Percentiles rank a stretch among this genome's conserved stretches.
Evolutionary conservation across 2,888 invertebrate genomes (phyloP).

Genomic region (Pandemis heparana): DNA sequence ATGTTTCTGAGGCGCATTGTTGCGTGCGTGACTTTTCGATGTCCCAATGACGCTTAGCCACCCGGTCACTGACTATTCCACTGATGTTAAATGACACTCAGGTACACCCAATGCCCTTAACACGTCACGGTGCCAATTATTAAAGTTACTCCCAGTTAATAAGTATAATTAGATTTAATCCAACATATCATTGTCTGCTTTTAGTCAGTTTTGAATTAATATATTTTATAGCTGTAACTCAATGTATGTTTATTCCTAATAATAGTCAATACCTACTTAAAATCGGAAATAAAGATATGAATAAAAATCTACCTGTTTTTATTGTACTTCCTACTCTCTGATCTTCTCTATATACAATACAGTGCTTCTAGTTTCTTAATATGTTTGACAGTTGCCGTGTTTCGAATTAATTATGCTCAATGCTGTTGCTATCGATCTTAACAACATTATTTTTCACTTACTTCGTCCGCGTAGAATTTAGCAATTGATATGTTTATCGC

Average conservation of each 20-base stretch:
- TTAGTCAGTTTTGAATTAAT: slow-evolving; percentile 56
- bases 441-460: too few relatives aligned
- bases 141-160: slow-evolving; percentile 53
- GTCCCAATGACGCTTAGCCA: not conserved
- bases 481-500: too few relatives aligned
- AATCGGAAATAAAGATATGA: slow-evolving; percentile 58
- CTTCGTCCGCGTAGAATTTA: too few relatives aligned
- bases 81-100: not conserved
- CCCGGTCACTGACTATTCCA: not conserved
- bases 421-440: too few relatives aligned
- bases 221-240: slow-evolving; percentile 58
- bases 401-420: too few relatives aligned
- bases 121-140: slow-evolving; percentile 68
- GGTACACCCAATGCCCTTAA: slow-evolving; percentile 43
- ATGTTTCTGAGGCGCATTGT: not conserved
- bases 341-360: too few relatives aligned
- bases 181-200: slow-evolving; percentile 60
- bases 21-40: not conserved
- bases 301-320: slow-evolving; percentile 43
- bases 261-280: slow-evolving; percentile 59
- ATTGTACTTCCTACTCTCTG: not conserved
- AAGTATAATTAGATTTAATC: slow-evolving; percentile 41
- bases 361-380: too few relatives aligned
- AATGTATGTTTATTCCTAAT: slow-evolving; percentile 60
- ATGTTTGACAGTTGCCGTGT: too few relatives aligned